phyloP scores from a whole-genome alignment of 2,797 vertebrate species.

The Novumbra hubbsi region DNA sequence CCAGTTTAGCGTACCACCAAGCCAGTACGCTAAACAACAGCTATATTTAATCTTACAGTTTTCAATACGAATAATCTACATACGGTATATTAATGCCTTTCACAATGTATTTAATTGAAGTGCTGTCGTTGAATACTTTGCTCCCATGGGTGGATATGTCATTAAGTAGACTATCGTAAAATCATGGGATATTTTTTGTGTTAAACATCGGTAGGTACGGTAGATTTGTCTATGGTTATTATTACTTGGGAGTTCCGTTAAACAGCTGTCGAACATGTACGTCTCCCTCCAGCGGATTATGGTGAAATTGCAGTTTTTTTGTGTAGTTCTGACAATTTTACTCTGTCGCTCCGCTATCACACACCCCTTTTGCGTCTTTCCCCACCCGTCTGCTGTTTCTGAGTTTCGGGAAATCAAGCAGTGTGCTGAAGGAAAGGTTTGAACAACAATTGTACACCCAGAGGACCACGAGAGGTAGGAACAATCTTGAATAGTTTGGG shows the following conservation, averaged over 20 bases:
- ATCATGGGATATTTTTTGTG: background rate
- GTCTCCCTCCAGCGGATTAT: constrained; percentile 19
- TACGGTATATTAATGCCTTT: too few species aligned
- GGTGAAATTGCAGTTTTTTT: background rate
- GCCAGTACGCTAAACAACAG: too few species aligned
- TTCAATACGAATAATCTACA: too few species aligned
- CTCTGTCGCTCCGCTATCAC: constrained; percentile 8
- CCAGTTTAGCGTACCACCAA: too few species aligned
- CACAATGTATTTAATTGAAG: too few species aligned
- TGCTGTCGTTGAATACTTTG: background rate
- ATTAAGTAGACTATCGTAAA: background rate
- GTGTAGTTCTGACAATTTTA: background rate
- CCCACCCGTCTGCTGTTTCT: constrained; percentile 47
- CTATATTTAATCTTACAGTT: too few species aligned
- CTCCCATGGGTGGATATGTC: background rate
- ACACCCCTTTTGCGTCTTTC: constrained; percentile 15
- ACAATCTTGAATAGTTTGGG: constrained; percentile 4
- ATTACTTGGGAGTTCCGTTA: background rate
- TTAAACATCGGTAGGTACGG: background rate
- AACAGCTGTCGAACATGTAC: background rate
- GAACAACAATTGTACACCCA: constrained; percentile 59
- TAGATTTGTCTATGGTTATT: background rate
- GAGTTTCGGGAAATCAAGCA: constrained; percentile 57
- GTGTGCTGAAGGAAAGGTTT: constrained; percentile 56
- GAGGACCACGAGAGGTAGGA: constrained; percentile 60